Evolutionary conservation across 2,888 invertebrate genomes (phyloP).

Genomic region (Lymantria monacha): DNA sequence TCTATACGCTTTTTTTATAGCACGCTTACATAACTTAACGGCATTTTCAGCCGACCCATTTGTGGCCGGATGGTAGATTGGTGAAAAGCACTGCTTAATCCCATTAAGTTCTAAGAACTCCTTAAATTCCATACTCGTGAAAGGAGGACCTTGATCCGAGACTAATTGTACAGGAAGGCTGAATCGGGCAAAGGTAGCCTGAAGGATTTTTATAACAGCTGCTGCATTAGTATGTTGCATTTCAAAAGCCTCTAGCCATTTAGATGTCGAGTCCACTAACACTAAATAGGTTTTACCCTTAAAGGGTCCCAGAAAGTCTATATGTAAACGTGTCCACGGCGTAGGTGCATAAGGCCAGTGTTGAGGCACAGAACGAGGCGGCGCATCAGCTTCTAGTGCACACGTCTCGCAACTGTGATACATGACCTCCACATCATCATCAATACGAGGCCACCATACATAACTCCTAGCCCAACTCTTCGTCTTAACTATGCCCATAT

Average conservation of each 20-base stretch:
- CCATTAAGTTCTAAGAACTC: background rate
- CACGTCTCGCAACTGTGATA: background rate
- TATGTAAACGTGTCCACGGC: background rate
- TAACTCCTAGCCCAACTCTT: background rate
- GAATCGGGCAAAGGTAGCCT: background rate
- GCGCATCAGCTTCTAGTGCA: background rate
- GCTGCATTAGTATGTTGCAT: background rate
- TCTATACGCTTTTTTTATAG: background rate
- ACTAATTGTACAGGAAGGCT: background rate
- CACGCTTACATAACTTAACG: background rate
- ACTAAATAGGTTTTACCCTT: background rate
- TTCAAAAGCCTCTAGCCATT: background rate
- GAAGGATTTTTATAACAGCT: background rate
- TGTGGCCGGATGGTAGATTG: background rate
- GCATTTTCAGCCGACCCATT: background rate
- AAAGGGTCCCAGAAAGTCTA: background rate
- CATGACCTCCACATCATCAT: background rate
- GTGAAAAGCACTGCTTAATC: background rate
- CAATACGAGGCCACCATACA: background rate
- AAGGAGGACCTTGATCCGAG: background rate
- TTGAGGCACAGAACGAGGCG: background rate
- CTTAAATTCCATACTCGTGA: too few species aligned
- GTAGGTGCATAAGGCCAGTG: too few species aligned
- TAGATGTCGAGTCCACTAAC: background rate
- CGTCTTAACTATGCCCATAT: background rate